Conservation (phyloP, 2,113 vertebrate genomes). For the Puma concolor region DNA sequence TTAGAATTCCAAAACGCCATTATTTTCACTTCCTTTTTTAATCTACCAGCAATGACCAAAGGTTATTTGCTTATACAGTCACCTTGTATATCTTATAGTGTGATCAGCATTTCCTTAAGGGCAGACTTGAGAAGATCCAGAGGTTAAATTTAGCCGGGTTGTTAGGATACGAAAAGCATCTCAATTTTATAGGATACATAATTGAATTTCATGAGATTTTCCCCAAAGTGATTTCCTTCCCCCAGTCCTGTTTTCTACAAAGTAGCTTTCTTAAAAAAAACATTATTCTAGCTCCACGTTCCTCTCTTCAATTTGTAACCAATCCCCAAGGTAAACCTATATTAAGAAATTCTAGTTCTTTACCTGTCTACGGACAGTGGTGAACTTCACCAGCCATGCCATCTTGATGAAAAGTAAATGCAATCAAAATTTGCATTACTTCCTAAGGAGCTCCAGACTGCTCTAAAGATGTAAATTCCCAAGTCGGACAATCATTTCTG, state of each 20-base stretch:
- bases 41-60: slow-evolving; percentile 74
- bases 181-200: slow-evolving; percentile 40
- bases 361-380: not conserved
- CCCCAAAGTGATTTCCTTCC: slow-evolving; percentile 13
- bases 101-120: slow-evolving; percentile 19
- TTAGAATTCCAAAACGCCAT: slow-evolving; percentile 75
- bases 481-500: not conserved
- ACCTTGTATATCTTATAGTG: not conserved
- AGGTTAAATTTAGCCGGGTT: slow-evolving; percentile 45
- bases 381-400: not conserved
- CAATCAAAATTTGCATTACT: not conserved
- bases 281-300: slow-evolving; percentile 29
- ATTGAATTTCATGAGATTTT: slow-evolving; percentile 15
- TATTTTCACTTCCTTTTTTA: slow-evolving; percentile 69
- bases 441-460: not conserved
- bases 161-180: slow-evolving; percentile 29
- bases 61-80: slow-evolving; percentile 50
- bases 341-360: slow-evolving; percentile 54
- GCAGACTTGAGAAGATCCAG: not conserved
- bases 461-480: not conserved
- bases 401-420: slow-evolving; percentile 55
- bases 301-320: slow-evolving; percentile 44
- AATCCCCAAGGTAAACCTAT: slow-evolving; percentile 24
- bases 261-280: slow-evolving; percentile 46
- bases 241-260: slow-evolving; percentile 24